These are phyloP conservation scores for Apis dorsata DNA, from an alignment of 1,140 invertebrate genomes.

Conservation along the genomic window DNA sequence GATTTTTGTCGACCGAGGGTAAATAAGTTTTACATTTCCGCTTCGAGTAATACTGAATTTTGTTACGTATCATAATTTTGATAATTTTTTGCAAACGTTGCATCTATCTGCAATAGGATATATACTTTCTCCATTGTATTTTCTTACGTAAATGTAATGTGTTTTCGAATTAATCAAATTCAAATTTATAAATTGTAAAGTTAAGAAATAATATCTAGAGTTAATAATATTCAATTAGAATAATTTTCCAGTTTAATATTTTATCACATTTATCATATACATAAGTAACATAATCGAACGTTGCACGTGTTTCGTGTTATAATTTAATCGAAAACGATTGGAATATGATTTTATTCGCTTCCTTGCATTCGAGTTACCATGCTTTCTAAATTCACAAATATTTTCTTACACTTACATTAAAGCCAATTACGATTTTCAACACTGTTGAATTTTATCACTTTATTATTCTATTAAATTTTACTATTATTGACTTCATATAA, in stretches of 20 bases:
- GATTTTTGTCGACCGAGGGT: background rate
- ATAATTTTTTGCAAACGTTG: background rate
- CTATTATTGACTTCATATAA: too few relatives aligned
- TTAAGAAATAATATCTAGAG: too few relatives aligned
- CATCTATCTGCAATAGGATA: background rate
- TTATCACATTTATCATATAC: too few relatives aligned
- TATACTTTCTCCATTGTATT: background rate
- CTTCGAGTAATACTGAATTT: background rate
- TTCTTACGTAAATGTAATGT: too few relatives aligned
- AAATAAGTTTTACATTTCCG: background rate
- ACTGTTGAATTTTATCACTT: background rate
- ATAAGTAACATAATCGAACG: background rate
- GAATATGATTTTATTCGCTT: background rate
- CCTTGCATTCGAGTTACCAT: background rate
- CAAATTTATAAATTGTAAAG: too few relatives aligned
- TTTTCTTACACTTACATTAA: background rate
- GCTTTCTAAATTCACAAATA: constrained; percentile 18
- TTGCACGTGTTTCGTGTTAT: background rate
- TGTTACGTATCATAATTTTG: background rate
- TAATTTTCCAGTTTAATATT: too few relatives aligned
- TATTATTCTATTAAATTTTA: background rate
- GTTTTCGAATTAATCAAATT: too few relatives aligned
- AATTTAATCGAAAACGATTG: background rate
- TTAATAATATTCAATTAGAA: too few relatives aligned
- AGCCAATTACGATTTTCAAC: background rate